phyloP scores from a whole-genome alignment of 2,888 invertebrate genomes.

The Helobdella robusta region DNA sequence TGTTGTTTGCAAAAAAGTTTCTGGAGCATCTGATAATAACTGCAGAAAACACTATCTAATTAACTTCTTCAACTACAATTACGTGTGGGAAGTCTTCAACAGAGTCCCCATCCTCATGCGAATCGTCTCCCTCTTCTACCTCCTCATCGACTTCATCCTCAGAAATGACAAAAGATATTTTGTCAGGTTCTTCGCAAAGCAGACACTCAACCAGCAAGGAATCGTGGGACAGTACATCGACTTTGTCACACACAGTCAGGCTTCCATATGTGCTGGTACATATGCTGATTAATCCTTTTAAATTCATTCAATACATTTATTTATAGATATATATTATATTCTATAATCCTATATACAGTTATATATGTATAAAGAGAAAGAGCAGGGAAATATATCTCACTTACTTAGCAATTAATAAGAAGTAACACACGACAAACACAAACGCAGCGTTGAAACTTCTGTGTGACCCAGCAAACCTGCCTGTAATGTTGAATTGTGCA shows the following conservation, averaged over 20 bases:
- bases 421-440: no score
- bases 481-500: constrained; percentile 43
- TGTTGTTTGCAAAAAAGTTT: no score
- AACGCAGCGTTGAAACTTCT: constrained; percentile 42
- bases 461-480: constrained; percentile 37
- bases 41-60: constrained; percentile 36
- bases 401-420: no score
- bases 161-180: constrained; percentile 31
- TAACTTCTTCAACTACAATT: constrained; percentile 39
- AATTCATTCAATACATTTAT: not conserved
- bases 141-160: constrained; percentile 37
- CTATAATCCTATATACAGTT: no score
- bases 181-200: constrained; percentile 10
- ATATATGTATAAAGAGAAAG: no score
- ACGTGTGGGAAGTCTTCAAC: constrained; percentile 37
- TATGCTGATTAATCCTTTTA: not conserved
- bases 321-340: no score
- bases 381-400: no score
- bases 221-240: constrained; percentile 36
- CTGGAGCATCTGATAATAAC: no score
- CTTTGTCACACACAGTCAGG: constrained; percentile 38
- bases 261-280: constrained; percentile 39
- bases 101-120: constrained; percentile 39
- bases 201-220: constrained; percentile 11
- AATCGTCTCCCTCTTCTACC: constrained; percentile 37